These are phyloP conservation scores for Tinamus guttatus DNA, from an alignment of 2,113 vertebrate genomes.

Conservation along the genomic window DNA sequence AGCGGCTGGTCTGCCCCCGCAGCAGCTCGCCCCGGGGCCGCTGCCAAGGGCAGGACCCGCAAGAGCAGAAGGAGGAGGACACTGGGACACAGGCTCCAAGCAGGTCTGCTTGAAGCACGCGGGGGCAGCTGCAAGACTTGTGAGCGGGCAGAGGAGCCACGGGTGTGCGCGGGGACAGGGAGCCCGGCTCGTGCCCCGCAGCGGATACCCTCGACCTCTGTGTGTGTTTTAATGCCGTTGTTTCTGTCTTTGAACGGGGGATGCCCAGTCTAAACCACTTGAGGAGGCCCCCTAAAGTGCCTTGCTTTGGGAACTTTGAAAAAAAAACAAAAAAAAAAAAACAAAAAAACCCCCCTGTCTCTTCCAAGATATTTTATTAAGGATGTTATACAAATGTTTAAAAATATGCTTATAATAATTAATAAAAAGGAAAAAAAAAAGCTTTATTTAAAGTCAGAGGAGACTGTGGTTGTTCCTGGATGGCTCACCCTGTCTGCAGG, in stretches of 20 bases:
- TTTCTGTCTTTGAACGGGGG: not conserved
- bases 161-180: not conserved
- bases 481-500: fast-evolving
- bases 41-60: no score
- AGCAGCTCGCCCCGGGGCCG: not conserved
- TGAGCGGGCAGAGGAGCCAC: not conserved
- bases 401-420: constrained; percentile 79
- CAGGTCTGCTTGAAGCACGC: not conserved
- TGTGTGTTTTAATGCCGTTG: not conserved
- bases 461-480: not conserved
- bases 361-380: constrained; percentile 74
- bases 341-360: constrained; percentile 5
- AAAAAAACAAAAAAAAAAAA: not conserved
- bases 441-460: constrained; percentile 81
- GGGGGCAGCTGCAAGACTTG: not conserved
- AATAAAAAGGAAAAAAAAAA: constrained; percentile 73
- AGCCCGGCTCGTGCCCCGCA: not conserved
- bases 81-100: not conserved
- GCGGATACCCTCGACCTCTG: not conserved
- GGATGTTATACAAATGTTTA: constrained; percentile 80
- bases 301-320: constrained; percentile 69
- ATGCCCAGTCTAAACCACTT: not conserved
- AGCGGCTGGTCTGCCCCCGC: not conserved
- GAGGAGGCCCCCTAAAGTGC: constrained; percentile 46
- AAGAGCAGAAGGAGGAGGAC: no score